A percentile compares a stretch with the other conserved stretches of the same genome.
These are phyloP conservation scores for Nesidiocoris tenuis DNA, from an alignment of 2,888 invertebrate genomes.

Conservation along the genomic window DNA sequence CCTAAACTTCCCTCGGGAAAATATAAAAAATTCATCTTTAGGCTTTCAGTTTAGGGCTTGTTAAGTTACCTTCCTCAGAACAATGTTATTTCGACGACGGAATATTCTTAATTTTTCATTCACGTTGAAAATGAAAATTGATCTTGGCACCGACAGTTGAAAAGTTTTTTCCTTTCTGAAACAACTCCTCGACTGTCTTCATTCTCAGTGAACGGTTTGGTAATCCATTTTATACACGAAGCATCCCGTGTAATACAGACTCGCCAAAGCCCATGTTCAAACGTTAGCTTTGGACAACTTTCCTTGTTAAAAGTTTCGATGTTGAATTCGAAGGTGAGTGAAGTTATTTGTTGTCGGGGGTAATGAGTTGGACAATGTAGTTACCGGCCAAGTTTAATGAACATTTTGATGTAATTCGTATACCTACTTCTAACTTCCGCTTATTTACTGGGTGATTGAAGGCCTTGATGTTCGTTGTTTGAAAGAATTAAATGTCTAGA, in stretches of 20 bases:
- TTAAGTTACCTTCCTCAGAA: too few relatives aligned
- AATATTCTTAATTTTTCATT: too few relatives aligned
- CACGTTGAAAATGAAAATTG: too few relatives aligned
- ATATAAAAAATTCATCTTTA: too few relatives aligned
- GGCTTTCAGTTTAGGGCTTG: too few relatives aligned
- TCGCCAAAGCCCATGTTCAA: background rate
- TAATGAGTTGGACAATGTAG: background rate
- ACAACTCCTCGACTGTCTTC: background rate
- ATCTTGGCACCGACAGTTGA: too few relatives aligned
- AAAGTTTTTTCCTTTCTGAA: background rate
- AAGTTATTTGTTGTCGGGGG: conserved; percentile 2
- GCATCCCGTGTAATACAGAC: background rate
- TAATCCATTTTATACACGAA: background rate
- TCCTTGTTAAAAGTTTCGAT: conserved; percentile 25
- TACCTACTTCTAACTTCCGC: background rate
- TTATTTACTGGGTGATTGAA: background rate
- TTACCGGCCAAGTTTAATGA: conserved; percentile 8
- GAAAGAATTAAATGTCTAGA: background rate
- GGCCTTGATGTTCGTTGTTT: background rate
- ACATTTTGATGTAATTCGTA: background rate
- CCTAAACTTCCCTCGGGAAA: too few relatives aligned
- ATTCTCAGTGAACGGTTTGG: background rate
- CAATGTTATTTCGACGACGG: too few relatives aligned
- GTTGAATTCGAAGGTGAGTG: conserved; percentile 14
- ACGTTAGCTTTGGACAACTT: conserved; percentile 12